Evolutionary conservation across 2,113 vertebrate genomes (phyloP).

Genomic region (Gracilinanus agilis): DNA sequence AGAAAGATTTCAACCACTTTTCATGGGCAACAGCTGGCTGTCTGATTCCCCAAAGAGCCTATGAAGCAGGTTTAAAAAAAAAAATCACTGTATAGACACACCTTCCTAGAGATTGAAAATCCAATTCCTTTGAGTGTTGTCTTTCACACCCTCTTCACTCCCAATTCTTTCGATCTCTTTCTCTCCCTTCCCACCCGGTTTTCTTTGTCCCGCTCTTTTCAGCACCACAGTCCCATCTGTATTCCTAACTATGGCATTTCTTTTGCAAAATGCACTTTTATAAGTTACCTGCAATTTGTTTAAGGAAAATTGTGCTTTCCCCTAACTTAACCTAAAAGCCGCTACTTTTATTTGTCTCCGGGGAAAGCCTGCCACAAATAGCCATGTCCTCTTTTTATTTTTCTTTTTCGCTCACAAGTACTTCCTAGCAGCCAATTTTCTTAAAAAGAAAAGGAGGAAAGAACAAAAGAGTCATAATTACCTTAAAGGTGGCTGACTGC

Average conservation of each 20-base stretch:
- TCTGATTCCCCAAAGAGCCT: constrained; percentile 74
- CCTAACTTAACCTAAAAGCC: constrained; percentile 52
- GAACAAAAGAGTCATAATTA: constrained; percentile 82
- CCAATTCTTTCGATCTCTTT: constrained; percentile 23
- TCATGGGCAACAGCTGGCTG: constrained; percentile 15
- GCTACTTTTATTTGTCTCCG: constrained; percentile 67
- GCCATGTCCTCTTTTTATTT: background rate
- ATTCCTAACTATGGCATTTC: background rate
- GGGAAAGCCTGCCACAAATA: constrained; percentile 64
- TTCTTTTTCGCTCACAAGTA: background rate
- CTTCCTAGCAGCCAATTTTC: constrained; percentile 13
- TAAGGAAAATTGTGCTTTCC: constrained; percentile 39
- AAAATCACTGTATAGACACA: constrained; percentile 31
- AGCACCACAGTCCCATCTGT: constrained; percentile 43
- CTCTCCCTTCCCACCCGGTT: constrained; percentile 64
- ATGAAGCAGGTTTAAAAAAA: constrained; percentile 49
- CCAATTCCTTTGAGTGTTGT: constrained; percentile 38
- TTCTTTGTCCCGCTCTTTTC: constrained; percentile 79
- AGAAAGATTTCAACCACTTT: constrained; percentile 4
- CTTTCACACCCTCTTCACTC: constrained; percentile 50
- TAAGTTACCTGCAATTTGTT: constrained; percentile 76
- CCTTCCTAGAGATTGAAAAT: constrained; percentile 19
- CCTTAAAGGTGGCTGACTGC: constrained; percentile 85
- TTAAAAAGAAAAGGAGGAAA: background rate
- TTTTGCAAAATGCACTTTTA: constrained; percentile 38